These are phyloP conservation scores for Halcyon leucocephala DNA, from an alignment of 2,797 vertebrate genomes.

Conservation along the genomic window DNA sequence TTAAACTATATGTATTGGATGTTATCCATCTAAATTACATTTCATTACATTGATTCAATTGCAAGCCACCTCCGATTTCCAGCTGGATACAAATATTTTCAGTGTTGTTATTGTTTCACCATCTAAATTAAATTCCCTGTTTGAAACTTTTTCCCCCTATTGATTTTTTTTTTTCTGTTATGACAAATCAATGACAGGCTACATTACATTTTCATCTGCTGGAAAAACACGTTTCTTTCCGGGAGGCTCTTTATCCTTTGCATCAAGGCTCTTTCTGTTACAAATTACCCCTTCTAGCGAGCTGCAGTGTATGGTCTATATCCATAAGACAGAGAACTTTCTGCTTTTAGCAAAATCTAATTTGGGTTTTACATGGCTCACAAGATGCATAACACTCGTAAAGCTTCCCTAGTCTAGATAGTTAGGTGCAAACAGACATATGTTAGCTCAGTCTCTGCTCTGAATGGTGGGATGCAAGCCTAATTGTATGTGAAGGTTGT, in stretches of 20 bases:
- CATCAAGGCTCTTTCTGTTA: not conserved
- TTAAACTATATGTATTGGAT: not conserved
- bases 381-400: not conserved
- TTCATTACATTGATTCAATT: conserved; percentile 24
- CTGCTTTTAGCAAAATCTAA: not conserved
- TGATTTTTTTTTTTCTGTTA: not conserved
- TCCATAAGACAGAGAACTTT: not conserved
- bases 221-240: not conserved
- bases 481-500: not conserved
- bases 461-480: not conserved
- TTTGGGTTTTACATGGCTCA: not conserved
- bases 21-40: conserved; percentile 1
- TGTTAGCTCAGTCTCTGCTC: not conserved
- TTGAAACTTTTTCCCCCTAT: not conserved
- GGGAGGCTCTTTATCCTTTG: not conserved
- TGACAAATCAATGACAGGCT: conserved; percentile 12
- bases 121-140: conserved; percentile 22
- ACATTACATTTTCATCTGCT: not conserved
- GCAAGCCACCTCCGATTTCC: conserved; percentile 1
- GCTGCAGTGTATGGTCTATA: not conserved
- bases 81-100: conserved; percentile 47
- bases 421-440: not conserved
- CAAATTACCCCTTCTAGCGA: not conserved
- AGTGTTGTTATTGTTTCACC: conserved; percentile 17
- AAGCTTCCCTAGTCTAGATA: not conserved